Evolutionary conservation across 2,888 invertebrate species (phyloP).

Genomic region (Ophraella communa): DNA sequence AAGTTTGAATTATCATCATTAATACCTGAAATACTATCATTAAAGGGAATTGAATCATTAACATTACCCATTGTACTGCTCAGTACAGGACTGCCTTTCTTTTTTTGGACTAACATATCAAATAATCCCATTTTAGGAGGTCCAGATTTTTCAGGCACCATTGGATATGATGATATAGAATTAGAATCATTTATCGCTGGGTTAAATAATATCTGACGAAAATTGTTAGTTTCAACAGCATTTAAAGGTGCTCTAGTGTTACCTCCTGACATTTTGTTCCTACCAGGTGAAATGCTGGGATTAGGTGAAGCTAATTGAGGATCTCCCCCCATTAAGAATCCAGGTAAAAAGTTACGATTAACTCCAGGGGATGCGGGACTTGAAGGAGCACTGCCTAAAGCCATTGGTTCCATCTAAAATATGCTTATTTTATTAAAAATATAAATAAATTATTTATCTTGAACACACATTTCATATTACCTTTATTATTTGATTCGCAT

Average conservation of each 20-base stretch:
- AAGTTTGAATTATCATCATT: constrained; percentile 51
- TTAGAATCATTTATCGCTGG: constrained; percentile 53
- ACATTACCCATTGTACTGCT: constrained; percentile 45
- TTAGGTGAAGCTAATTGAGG: constrained; percentile 62
- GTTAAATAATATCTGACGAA: constrained; percentile 54
- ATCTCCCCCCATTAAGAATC: constrained; percentile 77
- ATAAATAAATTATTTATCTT: not conserved
- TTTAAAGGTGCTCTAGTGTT: constrained; percentile 41
- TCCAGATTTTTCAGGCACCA: constrained; percentile 66
- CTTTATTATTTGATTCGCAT: constrained; percentile 1
- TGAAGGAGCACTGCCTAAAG: constrained; percentile 78
- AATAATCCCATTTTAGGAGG: constrained; percentile 75
- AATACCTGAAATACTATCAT: constrained; percentile 52
- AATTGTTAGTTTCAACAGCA: constrained; percentile 45
- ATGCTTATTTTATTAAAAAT: too few species aligned
- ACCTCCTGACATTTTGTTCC: constrained; percentile 20
- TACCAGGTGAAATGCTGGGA: constrained; percentile 51
- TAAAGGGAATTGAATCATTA: constrained; percentile 45
- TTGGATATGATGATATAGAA: constrained; percentile 52
- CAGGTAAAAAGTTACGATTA: constrained; percentile 76
- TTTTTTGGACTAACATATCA: constrained; percentile 64
- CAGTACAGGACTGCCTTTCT: constrained; percentile 45
- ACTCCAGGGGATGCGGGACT: constrained; percentile 72
- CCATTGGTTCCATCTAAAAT: constrained; percentile 81
- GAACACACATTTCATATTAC: not conserved